A percentile compares a stretch with the other conserved stretches of the same genome.
Evolutionary conservation across 2,113 vertebrate species (phyloP).

Genomic region (Lophius piscatorius): DNA sequence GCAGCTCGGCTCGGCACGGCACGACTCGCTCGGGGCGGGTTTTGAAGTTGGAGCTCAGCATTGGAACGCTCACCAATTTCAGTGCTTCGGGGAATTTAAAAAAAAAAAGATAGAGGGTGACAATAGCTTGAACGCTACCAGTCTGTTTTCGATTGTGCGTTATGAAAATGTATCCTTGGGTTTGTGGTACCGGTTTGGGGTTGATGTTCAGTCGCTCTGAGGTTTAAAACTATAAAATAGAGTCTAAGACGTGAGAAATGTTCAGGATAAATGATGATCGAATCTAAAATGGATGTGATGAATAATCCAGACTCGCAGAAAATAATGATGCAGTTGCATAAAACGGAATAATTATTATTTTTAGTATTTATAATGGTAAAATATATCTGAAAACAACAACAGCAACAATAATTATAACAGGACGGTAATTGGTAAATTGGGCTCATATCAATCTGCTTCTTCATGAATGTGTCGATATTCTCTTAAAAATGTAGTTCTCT

Average conservation of each 20-base stretch:
- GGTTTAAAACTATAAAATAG: background rate
- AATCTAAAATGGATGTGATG: too few species aligned
- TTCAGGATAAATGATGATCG: background rate
- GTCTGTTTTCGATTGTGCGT: constrained; percentile 11
- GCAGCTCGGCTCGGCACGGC: constrained; percentile 25
- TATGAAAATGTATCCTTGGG: background rate
- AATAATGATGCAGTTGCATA: too few species aligned
- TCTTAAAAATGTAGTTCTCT: too few species aligned
- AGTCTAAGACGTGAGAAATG: background rate
- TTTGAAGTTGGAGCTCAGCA: constrained; percentile 49
- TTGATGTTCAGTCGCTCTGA: constrained; percentile 2
- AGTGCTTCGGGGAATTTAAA: constrained; percentile 33
- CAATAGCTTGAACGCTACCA: constrained; percentile 1
- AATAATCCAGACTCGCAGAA: too few species aligned
- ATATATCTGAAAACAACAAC: too few species aligned
- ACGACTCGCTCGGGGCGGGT: constrained; percentile 48
- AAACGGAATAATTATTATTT: too few species aligned
- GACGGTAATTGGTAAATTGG: too few species aligned
- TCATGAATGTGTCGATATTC: too few species aligned
- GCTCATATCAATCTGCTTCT: too few species aligned
- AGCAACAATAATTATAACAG: too few species aligned
- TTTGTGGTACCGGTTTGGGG: background rate
- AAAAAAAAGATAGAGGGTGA: constrained; percentile 9
- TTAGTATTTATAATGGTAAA: too few species aligned
- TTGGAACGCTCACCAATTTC: constrained; percentile 32